Evolutionary conservation across 1,140 invertebrate species (phyloP), one percentile per base, ranked within the genome.

Genomic region (Drosophila bocki): DNA sequence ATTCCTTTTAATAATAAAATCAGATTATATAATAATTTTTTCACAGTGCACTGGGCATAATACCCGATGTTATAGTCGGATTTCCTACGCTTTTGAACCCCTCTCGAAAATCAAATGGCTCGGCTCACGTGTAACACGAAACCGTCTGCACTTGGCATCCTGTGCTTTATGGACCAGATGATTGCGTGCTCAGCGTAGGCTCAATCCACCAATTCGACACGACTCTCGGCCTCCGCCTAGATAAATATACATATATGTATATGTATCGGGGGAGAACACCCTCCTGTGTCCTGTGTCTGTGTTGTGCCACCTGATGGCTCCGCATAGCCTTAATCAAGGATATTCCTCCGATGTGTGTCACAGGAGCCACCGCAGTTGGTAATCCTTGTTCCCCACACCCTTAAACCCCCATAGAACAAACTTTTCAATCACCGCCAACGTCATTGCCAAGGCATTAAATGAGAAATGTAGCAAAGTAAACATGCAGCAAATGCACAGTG

Each of bases 381-480:
- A 53, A 56, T 57, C 33, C 32, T 15, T 7, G 19, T 50, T 39
- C 13, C 15, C 45, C 45, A 5, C 3, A 13, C n/a, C 22, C n/a
- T 1, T 15, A 19, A 29, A 15, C 22, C 19, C 15, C 15, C 19
- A 22, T 22, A 83, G 63, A 79, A 63, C 61, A 76, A 84, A 83
- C 80, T 83, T 84, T 84, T 83, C 81, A 84, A 84, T 84, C 81
- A 83, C 76, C 76, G 71, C 70, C 80, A 82, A 78, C 80, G 78
- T 81, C 79, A 81, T 81, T 81, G 79, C 78, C 79, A 81, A 75
- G 60, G 71, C 70, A 83, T 79, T 83, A 83, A 83, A 83, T 83
- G 80, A 83, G 61, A 83, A 82, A 75, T 83, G 80, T 76, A 71
- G 80, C 80, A 80, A 72, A 80, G 81, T 68, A 84, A 84, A 84